Evolutionary conservation across 1,140 invertebrate genomes (phyloP), one percentile per base, ranked within the genome.

Genomic region (Phortica variegata): DNA sequence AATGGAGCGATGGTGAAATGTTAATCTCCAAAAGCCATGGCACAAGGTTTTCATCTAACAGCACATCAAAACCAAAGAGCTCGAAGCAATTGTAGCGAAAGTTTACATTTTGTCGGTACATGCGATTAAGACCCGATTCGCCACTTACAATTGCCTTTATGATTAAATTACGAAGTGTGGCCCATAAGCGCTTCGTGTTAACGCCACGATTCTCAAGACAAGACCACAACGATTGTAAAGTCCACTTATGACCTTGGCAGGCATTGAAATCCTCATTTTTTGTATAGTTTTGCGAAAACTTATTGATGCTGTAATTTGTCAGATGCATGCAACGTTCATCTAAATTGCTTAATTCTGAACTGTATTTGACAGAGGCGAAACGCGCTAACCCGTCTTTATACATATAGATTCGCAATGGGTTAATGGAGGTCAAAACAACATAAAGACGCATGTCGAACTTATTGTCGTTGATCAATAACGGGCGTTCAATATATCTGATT

Each of bases 261-360:
- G 89, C 84, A 37, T 88, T 83, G 4, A 87, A 88, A 78, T 90
- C 89, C 68, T 92, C 88, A 77, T 93, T 94, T 49, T 85, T 85
- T 2, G 88, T 86, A 76, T 95, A 95, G 21, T 86, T 85, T 49
- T 88, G 85, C 39, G 88, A 93, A 41, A 90, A 81, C 79, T 96
- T 97, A 78, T 98, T 98, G 54, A 98, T 91, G 60, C 92, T 96
- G 79, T 98, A 99, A 79, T 99, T 99, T 19, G 97, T 99, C 52
- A 99, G 81, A 82, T 99, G 96, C 91, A 97, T 97, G 76, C 89
- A 98, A 37, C 92, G 83, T 77, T 97, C 91, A 68, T 85, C 85
- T 42, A 95, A 79, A 52, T 85, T 88, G 49, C 86, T 84, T 29
- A 87, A 76, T 63, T 91, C 87, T 42, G 88, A 84, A 54, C 85